Evolutionary conservation across 2,888 invertebrate species (phyloP).

Genomic region (Drosophila mimetica): DNA sequence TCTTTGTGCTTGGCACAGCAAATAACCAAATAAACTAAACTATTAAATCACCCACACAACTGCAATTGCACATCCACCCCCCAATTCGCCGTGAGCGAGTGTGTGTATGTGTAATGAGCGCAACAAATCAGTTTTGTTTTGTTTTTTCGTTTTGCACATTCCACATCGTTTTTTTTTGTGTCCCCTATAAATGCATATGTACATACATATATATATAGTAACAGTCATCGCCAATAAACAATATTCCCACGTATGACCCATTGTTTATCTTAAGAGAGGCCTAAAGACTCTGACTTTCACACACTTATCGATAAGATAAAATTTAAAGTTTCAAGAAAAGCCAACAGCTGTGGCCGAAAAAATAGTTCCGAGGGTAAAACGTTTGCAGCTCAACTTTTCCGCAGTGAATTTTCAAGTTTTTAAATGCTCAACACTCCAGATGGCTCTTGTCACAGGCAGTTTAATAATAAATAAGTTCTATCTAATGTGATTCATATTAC

Average conservation of each 20-base stretch:
- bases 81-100: conserved; percentile 20
- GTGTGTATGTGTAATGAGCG: conserved; percentile 54
- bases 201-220: not conserved
- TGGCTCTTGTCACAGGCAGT: not conserved
- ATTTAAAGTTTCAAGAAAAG: conserved; percentile 1
- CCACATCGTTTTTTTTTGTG: conserved; percentile 49
- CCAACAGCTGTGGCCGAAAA: not conserved
- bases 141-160: conserved; percentile 58
- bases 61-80: conserved; percentile 39
- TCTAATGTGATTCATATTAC: not conserved
- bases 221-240: conserved; percentile 10
- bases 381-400: no score
- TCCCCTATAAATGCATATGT: conserved; percentile 4
- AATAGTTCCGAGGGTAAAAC: not conserved
- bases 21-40: conserved; percentile 43
- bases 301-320: conserved; percentile 57
- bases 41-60: conserved; percentile 33
- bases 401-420: not conserved
- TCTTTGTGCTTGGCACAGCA: conserved; percentile 29
- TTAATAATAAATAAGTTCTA: not conserved
- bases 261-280: conserved; percentile 35
- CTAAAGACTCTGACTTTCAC: conserved; percentile 45
- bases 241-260: conserved; percentile 18
- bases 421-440: not conserved
- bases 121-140: conserved; percentile 68